Base-by-base conservation (phyloP, 2,113 vertebrate species). In the Lucifuga dentata region DNA sequence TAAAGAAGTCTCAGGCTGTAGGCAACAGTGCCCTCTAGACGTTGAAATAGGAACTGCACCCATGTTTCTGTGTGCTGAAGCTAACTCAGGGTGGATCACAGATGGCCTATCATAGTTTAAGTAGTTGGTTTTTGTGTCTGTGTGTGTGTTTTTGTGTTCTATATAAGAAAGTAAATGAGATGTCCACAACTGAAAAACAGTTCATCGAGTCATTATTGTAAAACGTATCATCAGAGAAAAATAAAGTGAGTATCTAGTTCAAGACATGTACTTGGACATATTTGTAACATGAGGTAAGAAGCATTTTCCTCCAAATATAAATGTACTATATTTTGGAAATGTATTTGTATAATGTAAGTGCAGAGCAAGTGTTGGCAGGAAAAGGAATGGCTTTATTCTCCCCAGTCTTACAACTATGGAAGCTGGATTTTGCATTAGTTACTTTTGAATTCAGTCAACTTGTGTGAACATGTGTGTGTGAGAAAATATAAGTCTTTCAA, bases 1-100 rank as follows among this genome's bases (percentile, higher is more conserved):
- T 32, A 1, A 61, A n/a, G 13, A 40, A 20, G 49, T 46, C 64
- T 32, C 20, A 86, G 72, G 63, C 64, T 73, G 79, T 66, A 57
- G 86, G 56, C 85, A 88, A 85, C 86, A 90, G 86, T 84, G 86
- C 68, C 84, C 86, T 88, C 90, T 90, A 76, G 36, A 78, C 9
- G 82, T 67, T 10, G 21, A 36, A 71, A 13, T 1, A 0, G 19
- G 17, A 53, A 85, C 16, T 52, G 21, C 69, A 55, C 3, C 1
- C 1, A 10, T 69, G 19, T 76, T 13, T 38, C 38, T 35, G 8
- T 36, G 32, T 46, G 23, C 23, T 35, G 19, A 75, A 55, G 58
- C 33, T 32, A 43, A 35, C 33, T 6, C 40, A 17, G 15, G 16
- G 40, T 16, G 17, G 39, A 16, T 5, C n/a, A 41, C 12, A 35